These are phyloP conservation scores for Artibeus lituratus DNA, from an alignment of 2,797 vertebrate genomes.

Conservation along the genomic window DNA sequence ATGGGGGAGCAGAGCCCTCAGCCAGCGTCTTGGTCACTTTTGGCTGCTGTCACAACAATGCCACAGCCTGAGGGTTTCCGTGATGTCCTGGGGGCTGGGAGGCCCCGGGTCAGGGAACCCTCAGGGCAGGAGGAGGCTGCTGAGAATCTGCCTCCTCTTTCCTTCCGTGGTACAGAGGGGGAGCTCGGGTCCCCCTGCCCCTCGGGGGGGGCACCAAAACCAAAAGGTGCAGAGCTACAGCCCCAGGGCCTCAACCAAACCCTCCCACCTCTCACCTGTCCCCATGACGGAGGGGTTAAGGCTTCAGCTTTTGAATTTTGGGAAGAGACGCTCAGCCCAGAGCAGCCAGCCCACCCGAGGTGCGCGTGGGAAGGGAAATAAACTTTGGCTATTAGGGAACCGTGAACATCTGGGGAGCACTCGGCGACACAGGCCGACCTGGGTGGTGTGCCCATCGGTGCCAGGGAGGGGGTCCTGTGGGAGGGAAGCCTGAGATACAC, in stretches of 20 bases:
- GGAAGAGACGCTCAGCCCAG: background rate
- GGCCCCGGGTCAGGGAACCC: background rate
- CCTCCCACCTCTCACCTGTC: background rate
- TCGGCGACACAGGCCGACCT: background rate
- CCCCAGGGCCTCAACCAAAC: background rate
- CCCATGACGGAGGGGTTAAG: fast-evolving
- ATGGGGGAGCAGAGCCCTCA: background rate
- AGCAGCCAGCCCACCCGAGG: background rate
- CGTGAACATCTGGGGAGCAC: background rate
- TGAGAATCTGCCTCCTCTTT: background rate
- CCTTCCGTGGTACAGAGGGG: background rate
- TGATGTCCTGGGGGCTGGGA: background rate
- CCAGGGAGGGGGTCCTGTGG: background rate
- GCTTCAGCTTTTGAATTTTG: background rate
- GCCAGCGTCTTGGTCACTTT: background rate
- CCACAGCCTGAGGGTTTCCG: background rate
- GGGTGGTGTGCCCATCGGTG: background rate
- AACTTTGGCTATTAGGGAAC: background rate
- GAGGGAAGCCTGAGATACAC: background rate
- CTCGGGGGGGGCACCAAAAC: background rate
- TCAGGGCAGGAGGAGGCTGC: fast-evolving
- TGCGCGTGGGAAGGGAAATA: background rate
- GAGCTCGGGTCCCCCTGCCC: background rate
- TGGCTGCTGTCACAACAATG: background rate
- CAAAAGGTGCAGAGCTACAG: background rate